Conservation (phyloP, 2,888 invertebrate genomes). For the Dicroscelio sp. region DNA sequence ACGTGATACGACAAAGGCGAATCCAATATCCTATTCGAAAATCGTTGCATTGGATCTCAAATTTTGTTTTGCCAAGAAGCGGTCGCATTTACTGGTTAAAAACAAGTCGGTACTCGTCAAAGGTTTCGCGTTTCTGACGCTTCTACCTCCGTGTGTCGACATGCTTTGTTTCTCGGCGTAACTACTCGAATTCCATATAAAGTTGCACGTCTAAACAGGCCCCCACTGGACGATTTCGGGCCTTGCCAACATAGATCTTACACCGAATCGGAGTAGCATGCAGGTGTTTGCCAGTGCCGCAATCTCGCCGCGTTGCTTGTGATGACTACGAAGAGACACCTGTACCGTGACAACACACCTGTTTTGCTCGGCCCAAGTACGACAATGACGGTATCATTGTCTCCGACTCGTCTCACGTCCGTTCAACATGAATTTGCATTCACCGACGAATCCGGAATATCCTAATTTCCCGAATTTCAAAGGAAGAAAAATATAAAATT, state of each 20-base stretch:
- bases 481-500: too few species aligned
- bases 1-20: constrained; percentile 21
- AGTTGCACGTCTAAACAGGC: constrained; percentile 45
- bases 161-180: constrained; percentile 56
- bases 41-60: constrained; percentile 9
- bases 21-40: constrained; percentile 8
- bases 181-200: constrained; percentile 68
- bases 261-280: constrained; percentile 89
- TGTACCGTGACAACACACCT: constrained; percentile 87
- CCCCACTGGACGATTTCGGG: constrained; percentile 46
- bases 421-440: constrained; percentile 22
- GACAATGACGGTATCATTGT: constrained; percentile 54
- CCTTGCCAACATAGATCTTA: constrained; percentile 83
- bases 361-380: constrained; percentile 75
- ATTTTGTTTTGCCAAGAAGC: constrained; percentile 42
- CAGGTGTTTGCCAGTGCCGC: constrained; percentile 88
- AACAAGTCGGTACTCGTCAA: constrained; percentile 52
- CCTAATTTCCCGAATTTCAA: too few species aligned
- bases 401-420: constrained; percentile 65
- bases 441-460: too few species aligned
- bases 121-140: constrained; percentile 65
- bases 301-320: constrained; percentile 83
- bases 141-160: constrained; percentile 49
- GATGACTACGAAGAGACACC: constrained; percentile 88
- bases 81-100: background rate